Evolutionary conservation across 1,140 invertebrate species (phyloP), one percentile per base, ranked within the genome.

Genomic region (Augochlora pura): DNA sequence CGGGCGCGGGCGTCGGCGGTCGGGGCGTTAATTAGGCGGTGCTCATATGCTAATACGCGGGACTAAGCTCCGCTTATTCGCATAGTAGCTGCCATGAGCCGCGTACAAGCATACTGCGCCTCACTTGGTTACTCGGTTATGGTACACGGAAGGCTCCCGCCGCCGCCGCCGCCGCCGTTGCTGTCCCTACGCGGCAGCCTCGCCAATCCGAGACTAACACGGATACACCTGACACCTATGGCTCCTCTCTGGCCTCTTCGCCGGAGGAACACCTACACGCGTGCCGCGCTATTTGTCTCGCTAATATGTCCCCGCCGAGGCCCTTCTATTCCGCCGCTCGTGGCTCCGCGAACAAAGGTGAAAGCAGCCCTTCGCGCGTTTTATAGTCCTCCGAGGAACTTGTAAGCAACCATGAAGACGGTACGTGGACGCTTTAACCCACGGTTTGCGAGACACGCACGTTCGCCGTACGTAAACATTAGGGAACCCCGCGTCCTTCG

Each of bases 31-130:
- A 91, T 91, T 91, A 91, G 90, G 89, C 87, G 81, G 84, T 76
- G 89, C 90, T 91, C 90, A 88, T 91, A 91, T 91, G 90, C 90
- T 91, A 91, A 91, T 91, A 91, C 86, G 84, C 63, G 84, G 88
- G 85, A 91, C 90, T 91, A 91, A 91, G 90, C 90, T 90, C 86
- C 89, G 89, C 86, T 91, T 90, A 91, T 89, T 90, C 88, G 83
- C 83, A 77, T 84, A 87, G 87, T 88, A 78, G 86, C 82, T 88
- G 85, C 77, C 85, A 74, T 84, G 89, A 90, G 86, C 89, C 86
- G 84, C 86, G 81, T 89, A 91, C 89, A 89, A 88, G 88, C 88
- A 87, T 90, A 86, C 82, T 68, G 79, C 72, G 81, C 79, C 42
- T 81, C 75, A 77, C 81, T 87, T 73, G 79, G 86, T 87, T 86